Base-by-base conservation (phyloP, 2,888 invertebrate genomes). In the Andrena flavipes region DNA sequence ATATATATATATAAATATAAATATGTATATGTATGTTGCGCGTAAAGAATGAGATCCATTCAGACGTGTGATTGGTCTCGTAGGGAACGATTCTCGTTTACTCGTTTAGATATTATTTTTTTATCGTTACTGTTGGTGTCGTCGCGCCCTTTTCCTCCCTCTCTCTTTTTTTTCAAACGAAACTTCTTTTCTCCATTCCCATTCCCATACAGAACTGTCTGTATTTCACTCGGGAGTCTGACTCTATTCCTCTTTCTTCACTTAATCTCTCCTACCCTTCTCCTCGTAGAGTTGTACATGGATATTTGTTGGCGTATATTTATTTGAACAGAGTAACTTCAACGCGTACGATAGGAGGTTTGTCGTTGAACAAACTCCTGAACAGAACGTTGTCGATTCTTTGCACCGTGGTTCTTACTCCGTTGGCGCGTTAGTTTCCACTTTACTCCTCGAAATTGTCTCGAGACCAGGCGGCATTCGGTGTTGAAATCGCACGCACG, bases 1-100 rank as follows among this genome's bases (percentile, higher is more conserved):
- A 76, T 77, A 77, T 75, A 30, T 30, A 30, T 30, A 79, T 51
- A 83, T 80, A 77, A 59, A 71, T 79, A 79, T 76, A 82, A 59
- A 84, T 81, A 81, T 71, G 75, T 76, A 79, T 80, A 80, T 75
- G 76, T 80, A 80, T 80, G 86, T 89, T 73, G 78, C 77, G 81
- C 35, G 35, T 62, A 62, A 13, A 56, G 56, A 56, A 60, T 76
- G 84, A 77, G 62, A 69, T 33, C 23, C n/a, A 62, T 73, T 72
- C 51, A 64, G 65, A 76, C 68, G 77, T 63, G 80, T 77, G 13
- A 35, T 64, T 78, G 42, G 59, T 72, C 69, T 70, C 70, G 71
- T 65, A 68, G 26, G 56, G 62, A 68, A 80, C 76, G 30, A 70
- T 69, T 69, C 69, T 56, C 62, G 35, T 63, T 79, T 51, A 69